phyloP scores from a whole-genome alignment of 92 coral and sea anemone genomes.

The Zoanthus gigantus region DNA sequence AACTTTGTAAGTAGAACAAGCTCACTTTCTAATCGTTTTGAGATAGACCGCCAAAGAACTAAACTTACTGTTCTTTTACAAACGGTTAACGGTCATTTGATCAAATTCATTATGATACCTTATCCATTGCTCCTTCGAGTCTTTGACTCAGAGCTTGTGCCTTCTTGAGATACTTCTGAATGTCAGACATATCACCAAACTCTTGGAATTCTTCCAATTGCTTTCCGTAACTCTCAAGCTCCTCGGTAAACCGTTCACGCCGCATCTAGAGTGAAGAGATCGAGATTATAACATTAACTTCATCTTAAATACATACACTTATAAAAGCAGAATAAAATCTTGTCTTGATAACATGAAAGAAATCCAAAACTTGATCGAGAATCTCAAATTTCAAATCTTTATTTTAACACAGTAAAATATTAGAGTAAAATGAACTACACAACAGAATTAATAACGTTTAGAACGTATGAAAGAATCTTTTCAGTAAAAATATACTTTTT shows the following conservation, averaged over 20 bases:
- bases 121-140: constrained; percentile 94
- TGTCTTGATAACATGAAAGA: neutral
- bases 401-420: too few relatives aligned
- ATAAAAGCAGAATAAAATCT: neutral
- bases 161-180: constrained; percentile 92
- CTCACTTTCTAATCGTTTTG: neutral
- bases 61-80: too few relatives aligned
- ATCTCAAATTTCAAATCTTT: too few relatives aligned
- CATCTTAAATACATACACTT: neutral
- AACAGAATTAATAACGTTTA: too few relatives aligned
- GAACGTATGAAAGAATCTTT: too few relatives aligned
- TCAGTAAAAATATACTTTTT: too few relatives aligned
- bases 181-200: constrained; percentile 96
- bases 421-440: too few relatives aligned
- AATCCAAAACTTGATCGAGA: too few relatives aligned
- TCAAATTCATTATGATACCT: constrained; percentile 57
- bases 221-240: constrained; percentile 93
- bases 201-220: constrained; percentile 96
- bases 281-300: neutral
- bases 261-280: constrained; percentile 78
- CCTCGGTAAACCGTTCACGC: constrained; percentile 95
- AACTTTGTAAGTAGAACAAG: neutral
- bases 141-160: constrained; percentile 95
- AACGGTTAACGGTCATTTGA: too few relatives aligned
- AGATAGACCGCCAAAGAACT: too few relatives aligned